Evolutionary conservation across 1,140 invertebrate species (phyloP).

Genomic region (Ylistrum balloti): DNA sequence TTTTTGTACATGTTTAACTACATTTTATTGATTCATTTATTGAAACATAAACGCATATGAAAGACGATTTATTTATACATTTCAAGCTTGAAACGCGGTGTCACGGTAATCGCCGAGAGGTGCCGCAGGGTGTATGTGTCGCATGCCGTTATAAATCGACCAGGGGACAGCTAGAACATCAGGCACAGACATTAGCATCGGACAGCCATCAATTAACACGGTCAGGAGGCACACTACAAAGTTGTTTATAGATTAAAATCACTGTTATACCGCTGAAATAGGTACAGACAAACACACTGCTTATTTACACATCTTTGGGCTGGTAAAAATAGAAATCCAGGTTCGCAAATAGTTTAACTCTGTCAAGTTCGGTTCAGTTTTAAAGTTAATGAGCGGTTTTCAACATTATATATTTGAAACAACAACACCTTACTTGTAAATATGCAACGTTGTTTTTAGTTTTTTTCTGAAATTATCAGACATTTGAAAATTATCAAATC

Average conservation of each 20-base stretch:
- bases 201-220: neutral
- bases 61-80: too few relatives aligned
- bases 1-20: too few relatives aligned
- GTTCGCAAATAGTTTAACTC: neutral
- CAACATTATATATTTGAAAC: neutral
- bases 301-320: neutral
- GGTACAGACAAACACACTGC: neutral
- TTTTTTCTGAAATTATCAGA: too few relatives aligned
- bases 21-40: too few relatives aligned
- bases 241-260: conserved; percentile 21
- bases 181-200: neutral
- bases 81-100: too few relatives aligned
- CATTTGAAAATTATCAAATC: too few relatives aligned
- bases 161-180: neutral
- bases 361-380: neutral
- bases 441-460: too few relatives aligned
- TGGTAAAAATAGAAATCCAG: neutral
- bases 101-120: too few relatives aligned
- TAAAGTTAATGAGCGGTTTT: neutral
- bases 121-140: neutral
- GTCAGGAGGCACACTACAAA: neutral
- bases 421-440: too few relatives aligned
- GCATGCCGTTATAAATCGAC: neutral
- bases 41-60: too few relatives aligned
- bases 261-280: neutral